phyloP scores from a whole-genome alignment of 2,113 vertebrate genomes.

The Corythornis madagascariensis region DNA sequence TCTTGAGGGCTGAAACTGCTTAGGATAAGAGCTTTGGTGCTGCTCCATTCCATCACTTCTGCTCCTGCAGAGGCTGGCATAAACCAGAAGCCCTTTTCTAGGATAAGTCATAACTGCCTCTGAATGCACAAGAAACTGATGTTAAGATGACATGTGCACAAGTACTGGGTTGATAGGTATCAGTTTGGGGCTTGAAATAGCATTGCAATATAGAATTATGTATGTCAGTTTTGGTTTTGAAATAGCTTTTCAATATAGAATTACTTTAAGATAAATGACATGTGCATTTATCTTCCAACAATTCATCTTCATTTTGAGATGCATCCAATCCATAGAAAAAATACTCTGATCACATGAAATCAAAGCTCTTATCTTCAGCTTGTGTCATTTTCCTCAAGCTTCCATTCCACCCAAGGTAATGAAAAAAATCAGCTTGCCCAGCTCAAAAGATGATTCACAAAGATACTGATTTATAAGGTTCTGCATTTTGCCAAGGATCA shows the following conservation, averaged over 20 bases:
- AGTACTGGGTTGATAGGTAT: background rate
- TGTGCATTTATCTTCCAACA: background rate
- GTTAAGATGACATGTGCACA: background rate
- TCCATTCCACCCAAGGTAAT: background rate
- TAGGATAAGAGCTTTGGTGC: constrained; percentile 39
- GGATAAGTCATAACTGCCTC: background rate
- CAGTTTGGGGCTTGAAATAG: background rate
- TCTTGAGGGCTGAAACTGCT: constrained; percentile 7
- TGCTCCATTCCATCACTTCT: background rate
- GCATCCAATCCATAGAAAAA: background rate
- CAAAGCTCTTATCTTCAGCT: constrained; percentile 56
- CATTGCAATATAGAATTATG: background rate
- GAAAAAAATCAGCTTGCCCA: background rate
- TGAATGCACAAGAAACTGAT: background rate
- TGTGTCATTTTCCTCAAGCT: background rate
- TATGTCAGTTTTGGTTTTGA: background rate
- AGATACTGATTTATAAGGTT: background rate
- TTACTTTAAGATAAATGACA: background rate
- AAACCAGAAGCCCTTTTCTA: background rate
- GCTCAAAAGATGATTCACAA: background rate
- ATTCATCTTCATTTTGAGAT: background rate
- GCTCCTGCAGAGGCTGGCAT: background rate
- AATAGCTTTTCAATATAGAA: background rate
- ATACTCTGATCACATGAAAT: background rate
- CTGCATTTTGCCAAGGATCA: background rate